These are phyloP conservation scores for Melanchra persicariae DNA, from an alignment of 2,888 invertebrate genomes.

Conservation along the genomic window DNA sequence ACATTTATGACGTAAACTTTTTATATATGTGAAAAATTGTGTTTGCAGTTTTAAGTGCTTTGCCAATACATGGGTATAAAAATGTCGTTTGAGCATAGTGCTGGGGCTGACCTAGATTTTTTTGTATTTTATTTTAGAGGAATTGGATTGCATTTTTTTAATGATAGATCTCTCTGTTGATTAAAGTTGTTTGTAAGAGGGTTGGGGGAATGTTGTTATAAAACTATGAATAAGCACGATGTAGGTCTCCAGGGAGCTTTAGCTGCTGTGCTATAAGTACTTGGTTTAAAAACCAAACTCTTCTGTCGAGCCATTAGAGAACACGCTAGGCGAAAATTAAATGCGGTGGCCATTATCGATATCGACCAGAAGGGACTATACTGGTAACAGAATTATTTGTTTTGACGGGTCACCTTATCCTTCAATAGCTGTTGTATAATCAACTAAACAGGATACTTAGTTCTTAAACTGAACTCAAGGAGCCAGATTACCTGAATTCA, in stretches of 20 bases:
- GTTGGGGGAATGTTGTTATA: not conserved
- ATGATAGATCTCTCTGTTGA: conserved; percentile 21
- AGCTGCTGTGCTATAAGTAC: not conserved
- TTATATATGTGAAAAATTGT: conserved; percentile 60
- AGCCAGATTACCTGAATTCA: too few species aligned
- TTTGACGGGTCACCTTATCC: too few species aligned
- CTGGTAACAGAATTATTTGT: too few species aligned
- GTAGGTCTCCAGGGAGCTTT: not conserved
- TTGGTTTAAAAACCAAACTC: too few species aligned
- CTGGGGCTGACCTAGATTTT: conserved; percentile 21
- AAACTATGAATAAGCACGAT: too few species aligned
- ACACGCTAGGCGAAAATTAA: too few species aligned
- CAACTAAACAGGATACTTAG: too few species aligned
- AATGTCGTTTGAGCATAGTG: conserved; percentile 46
- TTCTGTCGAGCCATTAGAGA: too few species aligned
- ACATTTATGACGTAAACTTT: conserved; percentile 36
- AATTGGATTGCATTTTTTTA: conserved; percentile 32
- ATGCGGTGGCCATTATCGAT: too few species aligned
- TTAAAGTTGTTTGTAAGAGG: conserved; percentile 17
- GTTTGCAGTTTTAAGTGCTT: conserved; percentile 62
- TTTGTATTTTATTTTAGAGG: conserved; percentile 25
- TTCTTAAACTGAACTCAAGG: too few species aligned
- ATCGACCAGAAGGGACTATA: too few species aligned
- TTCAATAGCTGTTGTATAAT: too few species aligned
- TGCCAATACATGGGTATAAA: conserved; percentile 51